These are phyloP conservation scores for Digitonthophagus gazella DNA, from an alignment of 2,888 invertebrate genomes.

Conservation along the genomic window DNA sequence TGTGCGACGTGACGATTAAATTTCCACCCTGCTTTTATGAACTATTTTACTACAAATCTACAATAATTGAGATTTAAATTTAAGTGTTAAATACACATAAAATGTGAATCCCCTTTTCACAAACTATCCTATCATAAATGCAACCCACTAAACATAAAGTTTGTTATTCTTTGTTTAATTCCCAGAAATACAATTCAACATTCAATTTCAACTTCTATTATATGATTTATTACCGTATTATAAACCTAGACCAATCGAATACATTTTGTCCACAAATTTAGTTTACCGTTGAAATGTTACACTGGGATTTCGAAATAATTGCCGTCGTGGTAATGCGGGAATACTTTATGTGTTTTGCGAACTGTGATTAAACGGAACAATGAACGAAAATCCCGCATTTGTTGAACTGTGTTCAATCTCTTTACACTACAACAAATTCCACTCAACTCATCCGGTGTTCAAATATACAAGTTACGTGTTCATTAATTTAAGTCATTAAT, in stretches of 20 bases:
- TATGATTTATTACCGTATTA: neutral
- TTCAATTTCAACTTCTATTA: too few relatives aligned
- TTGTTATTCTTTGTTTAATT: neutral
- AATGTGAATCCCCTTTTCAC: neutral
- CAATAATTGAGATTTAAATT: too few relatives aligned
- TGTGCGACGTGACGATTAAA: too few relatives aligned
- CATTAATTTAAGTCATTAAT: too few relatives aligned
- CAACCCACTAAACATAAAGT: neutral
- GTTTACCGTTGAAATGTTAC: neutral
- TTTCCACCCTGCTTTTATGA: too few relatives aligned
- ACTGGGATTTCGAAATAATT: neutral
- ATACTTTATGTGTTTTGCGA: neutral
- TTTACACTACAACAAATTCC: neutral
- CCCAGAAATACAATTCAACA: neutral
- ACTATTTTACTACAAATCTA: too few relatives aligned
- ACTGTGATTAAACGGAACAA: neutral
- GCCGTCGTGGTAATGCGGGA: neutral
- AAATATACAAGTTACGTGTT: too few relatives aligned
- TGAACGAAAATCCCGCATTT: neutral
- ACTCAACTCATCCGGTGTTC: too few relatives aligned
- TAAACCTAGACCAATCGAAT: neutral
- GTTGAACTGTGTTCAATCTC: neutral
- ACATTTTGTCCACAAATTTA: neutral
- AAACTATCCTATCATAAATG: too few relatives aligned
- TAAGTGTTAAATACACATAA: too few relatives aligned